Base-by-base conservation (phyloP, 2,113 vertebrate species). In the Cryptoleucopteryx plumbea region DNA sequence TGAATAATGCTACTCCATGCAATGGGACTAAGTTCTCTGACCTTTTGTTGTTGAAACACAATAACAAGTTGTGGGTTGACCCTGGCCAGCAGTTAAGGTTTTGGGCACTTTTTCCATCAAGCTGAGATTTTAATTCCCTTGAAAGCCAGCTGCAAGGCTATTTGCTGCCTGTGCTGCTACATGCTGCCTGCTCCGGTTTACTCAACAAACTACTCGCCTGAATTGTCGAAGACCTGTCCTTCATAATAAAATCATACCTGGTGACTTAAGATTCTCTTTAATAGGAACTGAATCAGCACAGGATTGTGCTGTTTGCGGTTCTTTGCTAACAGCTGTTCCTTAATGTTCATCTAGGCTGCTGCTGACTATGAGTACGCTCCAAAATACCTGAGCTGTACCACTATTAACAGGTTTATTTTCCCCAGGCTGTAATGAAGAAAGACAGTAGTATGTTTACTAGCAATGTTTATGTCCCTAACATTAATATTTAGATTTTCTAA, bases 281-380 rank as follows among this genome's bases (percentile, higher is more conserved):
- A 22, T 2, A 13, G 53, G 4, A 61, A 17, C 45, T 1, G 21
- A 22, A 12, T 13, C 0, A 4, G n/a, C 13, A 7, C 40, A 9
- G 38, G 82, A 16, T 19, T 22, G 40, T 19, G 52, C 17, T 25
- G 16, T 23, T 40, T 6, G 8, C 11, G 12, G n/a, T 11, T 32
- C 47, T 62, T 48, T 14, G 47, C 47, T 18, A 21, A 15, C 66
- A 53, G 23, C 59, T 66, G 52, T 13, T 80, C 61, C 53, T 53
- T 42, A 31, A 22, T 16, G n/a, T 31, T 81, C 61, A 61, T 27
- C 53, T 25, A 26, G 45, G 52, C 23, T 45, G 59, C 7, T 25
- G 55, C 11, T 21, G 55, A 14, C 45, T 14, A 5, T 3, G 45
- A 59, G 11, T 2, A n/a, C 34, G 0, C 52, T 45, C 74, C 19